Evolutionary conservation across 2,888 invertebrate species (phyloP), one percentile per base, ranked within the genome.

Genomic region (Drosophila siamana): DNA sequence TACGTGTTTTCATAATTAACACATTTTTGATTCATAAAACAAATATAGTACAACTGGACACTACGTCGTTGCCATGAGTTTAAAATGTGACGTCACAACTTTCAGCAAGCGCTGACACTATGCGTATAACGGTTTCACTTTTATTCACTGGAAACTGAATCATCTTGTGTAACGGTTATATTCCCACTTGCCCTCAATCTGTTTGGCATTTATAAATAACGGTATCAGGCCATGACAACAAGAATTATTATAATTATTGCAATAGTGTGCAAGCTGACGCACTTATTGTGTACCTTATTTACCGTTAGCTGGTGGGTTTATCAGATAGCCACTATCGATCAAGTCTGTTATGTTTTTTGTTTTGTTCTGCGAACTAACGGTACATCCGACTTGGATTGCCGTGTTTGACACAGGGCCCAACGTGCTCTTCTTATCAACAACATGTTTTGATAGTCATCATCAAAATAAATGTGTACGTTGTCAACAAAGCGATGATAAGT

Each of bases 1-100:
- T 66, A 74, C 85, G 76, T 89, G 88, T 78, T 62, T 69, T 70
- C 54, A 43, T 36, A 83, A 81, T 90, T 90, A 88, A 56, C 88
- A 81, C 86, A 48, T 83, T 74, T 66, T 87, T 75, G 74, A 78
- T 78, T 85, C 80, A 81, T 78, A 75, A 65, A 56, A 52, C 61
- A 78, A 84, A 87, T 64, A 69, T 19, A 26, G 55, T 41, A 52
- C 24, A 22, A 47, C 30, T 26, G 11, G 11, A 11, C 30, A 2
- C 28, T 22, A 48, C 48, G 22, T 28, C 24, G 22, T 13, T 4
- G 38, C 41, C 19, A 24, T 33, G 36, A 13, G 6, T 26, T 30
- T 8, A 3, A 36, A 26, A 26, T 19, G 38, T 69, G 56, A 63
- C 47, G 57, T 65, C 26, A 28, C n/a, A 13, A 19, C 46, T 4